Evolutionary conservation across 2,797 vertebrate species (phyloP).

Genomic region (Platyrinchus mystaceus): DNA sequence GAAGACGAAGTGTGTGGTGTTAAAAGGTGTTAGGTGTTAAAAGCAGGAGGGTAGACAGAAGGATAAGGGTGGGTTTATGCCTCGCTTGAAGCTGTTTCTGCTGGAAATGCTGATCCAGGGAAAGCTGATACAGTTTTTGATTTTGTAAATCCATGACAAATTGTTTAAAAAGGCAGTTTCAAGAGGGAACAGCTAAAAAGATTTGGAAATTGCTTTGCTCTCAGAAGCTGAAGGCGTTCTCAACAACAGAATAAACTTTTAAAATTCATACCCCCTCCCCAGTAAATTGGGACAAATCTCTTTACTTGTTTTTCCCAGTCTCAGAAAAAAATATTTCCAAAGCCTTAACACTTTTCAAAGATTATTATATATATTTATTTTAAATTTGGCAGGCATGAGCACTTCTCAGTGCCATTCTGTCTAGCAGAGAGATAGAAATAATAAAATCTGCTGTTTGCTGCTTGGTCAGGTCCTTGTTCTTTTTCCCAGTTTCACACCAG

Average conservation of each 20-base stretch:
- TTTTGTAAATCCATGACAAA: not conserved
- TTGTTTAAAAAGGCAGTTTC: not conserved
- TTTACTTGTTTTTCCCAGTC: not conserved
- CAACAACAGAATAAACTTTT: not conserved
- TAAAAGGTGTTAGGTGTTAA: not conserved
- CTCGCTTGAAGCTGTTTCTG: not conserved
- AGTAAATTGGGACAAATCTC: not conserved
- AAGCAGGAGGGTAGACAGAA: not conserved
- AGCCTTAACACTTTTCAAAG: not conserved
- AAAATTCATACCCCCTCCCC: not conserved
- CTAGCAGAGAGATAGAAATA: not conserved
- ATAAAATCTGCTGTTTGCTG: not conserved
- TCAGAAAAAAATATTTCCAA: not conserved
- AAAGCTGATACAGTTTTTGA: not conserved
- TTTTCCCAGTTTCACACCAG: not conserved
- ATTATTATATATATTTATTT: not conserved
- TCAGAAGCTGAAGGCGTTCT: not conserved
- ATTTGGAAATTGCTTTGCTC: not conserved
- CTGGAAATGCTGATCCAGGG: not conserved
- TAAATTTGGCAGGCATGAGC: not conserved
- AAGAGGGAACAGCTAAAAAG: not conserved
- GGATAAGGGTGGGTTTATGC: not conserved
- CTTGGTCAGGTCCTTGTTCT: not conserved
- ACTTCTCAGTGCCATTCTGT: not conserved
- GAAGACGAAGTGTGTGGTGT: not conserved